These are phyloP conservation scores for Prosopocoilus inquinatus DNA, from an alignment of 2,888 invertebrate species.

Conservation along the genomic window DNA sequence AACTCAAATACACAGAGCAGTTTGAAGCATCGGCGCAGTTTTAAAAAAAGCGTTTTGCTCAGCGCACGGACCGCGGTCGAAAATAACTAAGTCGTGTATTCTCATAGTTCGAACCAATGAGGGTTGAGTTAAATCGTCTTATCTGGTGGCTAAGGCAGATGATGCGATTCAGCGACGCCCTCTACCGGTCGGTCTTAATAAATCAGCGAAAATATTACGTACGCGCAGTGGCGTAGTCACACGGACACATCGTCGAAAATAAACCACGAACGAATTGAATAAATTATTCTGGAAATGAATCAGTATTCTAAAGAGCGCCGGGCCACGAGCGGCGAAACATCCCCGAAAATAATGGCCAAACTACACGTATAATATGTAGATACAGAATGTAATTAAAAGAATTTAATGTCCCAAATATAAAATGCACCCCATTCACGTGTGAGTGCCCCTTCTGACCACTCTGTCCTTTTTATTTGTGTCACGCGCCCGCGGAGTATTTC, in stretches of 20 bases:
- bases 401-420: conserved; percentile 51
- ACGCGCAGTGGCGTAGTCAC: background rate
- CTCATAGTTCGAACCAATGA: too few relatives aligned
- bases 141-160: too few relatives aligned
- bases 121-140: too few relatives aligned
- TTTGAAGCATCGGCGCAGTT: too few relatives aligned
- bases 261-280: conserved; percentile 34
- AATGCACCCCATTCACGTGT: conserved; percentile 40
- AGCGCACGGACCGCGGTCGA: too few relatives aligned
- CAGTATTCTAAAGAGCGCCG: conserved; percentile 45
- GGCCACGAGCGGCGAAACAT: conserved; percentile 37
- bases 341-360: conserved; percentile 47
- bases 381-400: conserved; percentile 51
- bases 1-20: too few relatives aligned
- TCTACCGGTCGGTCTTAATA: too few relatives aligned
- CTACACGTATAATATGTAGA: conserved; percentile 50
- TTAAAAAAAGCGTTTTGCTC: too few relatives aligned
- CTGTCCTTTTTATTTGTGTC: conserved; percentile 8
- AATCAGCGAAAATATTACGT: too few relatives aligned
- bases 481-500: conserved; percentile 3
- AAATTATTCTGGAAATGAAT: conserved; percentile 46
- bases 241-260: background rate
- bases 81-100: too few relatives aligned
- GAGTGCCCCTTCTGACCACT: conserved; percentile 1
- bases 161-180: too few relatives aligned